Percentiles rank a stretch among this genome's conserved stretches.
Conservation (phyloP, 2,797 vertebrate genomes). For the Chloroceryle inda region DNA sequence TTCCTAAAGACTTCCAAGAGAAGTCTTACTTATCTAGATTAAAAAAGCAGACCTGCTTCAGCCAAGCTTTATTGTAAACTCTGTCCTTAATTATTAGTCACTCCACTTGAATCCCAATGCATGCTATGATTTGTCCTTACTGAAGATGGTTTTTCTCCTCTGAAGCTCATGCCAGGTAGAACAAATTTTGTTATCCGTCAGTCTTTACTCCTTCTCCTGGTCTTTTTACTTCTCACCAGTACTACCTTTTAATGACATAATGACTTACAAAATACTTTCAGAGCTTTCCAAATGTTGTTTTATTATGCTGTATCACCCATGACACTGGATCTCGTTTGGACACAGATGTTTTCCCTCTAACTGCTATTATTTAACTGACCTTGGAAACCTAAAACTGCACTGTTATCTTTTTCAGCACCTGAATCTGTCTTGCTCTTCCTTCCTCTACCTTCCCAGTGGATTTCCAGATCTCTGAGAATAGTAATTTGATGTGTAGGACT, state of each 20-base stretch:
- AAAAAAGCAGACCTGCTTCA: neutral
- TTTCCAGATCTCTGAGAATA: neutral
- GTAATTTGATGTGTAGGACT: neutral
- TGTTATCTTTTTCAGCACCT: neutral
- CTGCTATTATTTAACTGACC: neutral
- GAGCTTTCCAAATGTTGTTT: neutral
- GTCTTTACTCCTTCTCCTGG: neutral
- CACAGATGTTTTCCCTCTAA: neutral
- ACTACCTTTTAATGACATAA: neutral
- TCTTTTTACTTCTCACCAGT: neutral
- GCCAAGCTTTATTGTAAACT: neutral
- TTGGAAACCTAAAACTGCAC: neutral
- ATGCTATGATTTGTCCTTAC: neutral
- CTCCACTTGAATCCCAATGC: neutral
- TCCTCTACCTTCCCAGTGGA: neutral
- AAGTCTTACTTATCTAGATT: constrained; percentile 9
- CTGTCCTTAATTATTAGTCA: neutral
- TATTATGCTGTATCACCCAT: neutral
- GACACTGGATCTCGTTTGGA: neutral
- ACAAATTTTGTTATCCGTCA: neutral
- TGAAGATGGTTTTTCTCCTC: neutral
- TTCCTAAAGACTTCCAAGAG: neutral
- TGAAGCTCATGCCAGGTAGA: neutral
- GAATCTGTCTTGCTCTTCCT: neutral
- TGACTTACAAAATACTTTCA: neutral